These are phyloP conservation scores for Ceratosolen fusciceps DNA, from an alignment of 1,140 invertebrate genomes.

Conservation along the genomic window DNA sequence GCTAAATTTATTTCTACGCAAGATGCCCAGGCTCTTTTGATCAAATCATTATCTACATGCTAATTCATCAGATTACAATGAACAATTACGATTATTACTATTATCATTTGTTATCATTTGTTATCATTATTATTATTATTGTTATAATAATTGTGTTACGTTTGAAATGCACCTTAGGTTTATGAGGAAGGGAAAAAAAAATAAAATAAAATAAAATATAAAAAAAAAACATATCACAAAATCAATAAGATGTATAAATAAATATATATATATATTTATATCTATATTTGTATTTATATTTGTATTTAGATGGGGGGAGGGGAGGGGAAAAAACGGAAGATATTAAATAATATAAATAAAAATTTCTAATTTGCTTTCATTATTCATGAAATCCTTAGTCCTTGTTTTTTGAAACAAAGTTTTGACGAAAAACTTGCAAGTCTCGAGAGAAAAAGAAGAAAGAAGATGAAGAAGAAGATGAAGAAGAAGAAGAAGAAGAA, in stretches of 20 bases:
- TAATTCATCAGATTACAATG: neutral
- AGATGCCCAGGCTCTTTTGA: neutral
- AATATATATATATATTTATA: too few relatives aligned
- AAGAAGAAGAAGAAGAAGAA: too few relatives aligned
- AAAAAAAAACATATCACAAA: constrained; percentile 20
- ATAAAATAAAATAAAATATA: too few relatives aligned
- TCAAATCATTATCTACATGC: neutral
- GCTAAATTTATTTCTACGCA: neutral
- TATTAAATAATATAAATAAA: constrained; percentile 5
- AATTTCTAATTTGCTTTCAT: too few relatives aligned
- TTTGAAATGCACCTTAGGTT: neutral
- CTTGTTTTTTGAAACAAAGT: too few relatives aligned
- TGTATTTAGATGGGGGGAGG: too few relatives aligned
- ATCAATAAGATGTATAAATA: neutral
- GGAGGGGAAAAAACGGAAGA: neutral
- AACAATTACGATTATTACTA: neutral
- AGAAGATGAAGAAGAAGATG: too few relatives aligned
- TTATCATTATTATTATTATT: too few relatives aligned
- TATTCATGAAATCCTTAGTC: neutral
- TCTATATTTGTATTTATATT: neutral
- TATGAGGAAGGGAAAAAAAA: too few relatives aligned
- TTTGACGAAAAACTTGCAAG: neutral
- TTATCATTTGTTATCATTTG: neutral
- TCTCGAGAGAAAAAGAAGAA: neutral
- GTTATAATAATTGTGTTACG: too few relatives aligned